Conservation (phyloP, 2,797 vertebrate species). For the Cyprinella venusta region DNA sequence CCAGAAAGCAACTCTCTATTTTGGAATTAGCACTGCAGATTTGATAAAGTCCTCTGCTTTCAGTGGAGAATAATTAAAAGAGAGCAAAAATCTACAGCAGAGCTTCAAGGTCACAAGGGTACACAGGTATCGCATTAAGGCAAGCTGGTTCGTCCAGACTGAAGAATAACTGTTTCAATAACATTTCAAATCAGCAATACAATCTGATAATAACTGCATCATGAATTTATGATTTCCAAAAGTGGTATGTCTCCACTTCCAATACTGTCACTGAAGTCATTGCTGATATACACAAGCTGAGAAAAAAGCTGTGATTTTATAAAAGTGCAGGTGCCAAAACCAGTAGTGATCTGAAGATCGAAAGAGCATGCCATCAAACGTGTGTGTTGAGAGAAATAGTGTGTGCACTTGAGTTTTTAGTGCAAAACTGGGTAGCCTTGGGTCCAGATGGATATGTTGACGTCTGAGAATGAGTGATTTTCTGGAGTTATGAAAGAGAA, state of each 20-base stretch:
- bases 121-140: neutral
- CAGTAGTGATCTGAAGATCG: constrained; percentile 52
- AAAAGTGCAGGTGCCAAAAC: constrained; percentile 59
- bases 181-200: neutral
- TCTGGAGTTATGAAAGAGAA: constrained; percentile 55
- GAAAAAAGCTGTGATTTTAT: constrained; percentile 52
- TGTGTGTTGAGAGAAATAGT: constrained; percentile 12
- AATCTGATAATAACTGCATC: neutral
- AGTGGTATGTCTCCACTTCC: neutral
- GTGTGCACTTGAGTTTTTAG: constrained; percentile 49
- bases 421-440: constrained; percentile 38
- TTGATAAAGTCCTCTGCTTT: constrained; percentile 62
- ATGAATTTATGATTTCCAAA: neutral
- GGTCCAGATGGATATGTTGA: constrained; percentile 66
- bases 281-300: constrained; percentile 38
- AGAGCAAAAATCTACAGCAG: constrained; percentile 49
- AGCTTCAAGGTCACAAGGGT: neutral
- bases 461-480: constrained; percentile 64
- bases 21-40: constrained; percentile 60
- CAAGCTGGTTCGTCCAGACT: no score
- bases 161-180: neutral
- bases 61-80: constrained; percentile 63
- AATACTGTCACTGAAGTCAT: constrained; percentile 31
- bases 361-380: neutral
- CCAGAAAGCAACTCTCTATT: constrained; percentile 56